These are phyloP conservation scores for Rhamnusium bicolor DNA, from an alignment of 2,888 invertebrate genomes.

Conservation along the genomic window DNA sequence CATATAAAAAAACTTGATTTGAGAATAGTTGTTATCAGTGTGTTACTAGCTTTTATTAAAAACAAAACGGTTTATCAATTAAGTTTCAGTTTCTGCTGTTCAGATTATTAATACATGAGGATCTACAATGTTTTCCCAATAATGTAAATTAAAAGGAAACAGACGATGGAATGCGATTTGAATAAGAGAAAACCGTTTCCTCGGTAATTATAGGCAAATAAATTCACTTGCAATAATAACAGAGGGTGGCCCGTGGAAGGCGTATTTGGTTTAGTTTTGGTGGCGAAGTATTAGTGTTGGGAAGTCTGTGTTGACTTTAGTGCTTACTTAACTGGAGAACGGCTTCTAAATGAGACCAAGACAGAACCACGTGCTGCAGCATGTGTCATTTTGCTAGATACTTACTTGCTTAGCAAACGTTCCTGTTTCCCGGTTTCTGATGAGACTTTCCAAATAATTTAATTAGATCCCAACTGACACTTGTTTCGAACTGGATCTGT, in stretches of 20 bases:
- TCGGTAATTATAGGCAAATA: constrained; percentile 51
- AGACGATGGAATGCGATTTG: not conserved
- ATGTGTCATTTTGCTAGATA: constrained; percentile 25
- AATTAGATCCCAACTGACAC: constrained; percentile 43
- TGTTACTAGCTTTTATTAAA: too few species aligned
- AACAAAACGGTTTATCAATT: too few species aligned
- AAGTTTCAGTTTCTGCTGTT: too few species aligned
- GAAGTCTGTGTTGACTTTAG: constrained; percentile 29
- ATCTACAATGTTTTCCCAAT: not conserved
- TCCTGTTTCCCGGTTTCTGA: constrained; percentile 33
- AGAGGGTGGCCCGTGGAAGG: constrained; percentile 34
- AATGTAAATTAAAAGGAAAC: not conserved
- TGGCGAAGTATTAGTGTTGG: constrained; percentile 49
- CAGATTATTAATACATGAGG: not conserved
- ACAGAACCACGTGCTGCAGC: constrained; percentile 22
- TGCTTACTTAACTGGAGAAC: constrained; percentile 12
- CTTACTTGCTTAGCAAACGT: constrained; percentile 23
- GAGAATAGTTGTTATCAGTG: too few species aligned
- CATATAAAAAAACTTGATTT: too few species aligned
- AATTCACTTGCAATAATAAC: constrained; percentile 53
- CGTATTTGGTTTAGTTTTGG: constrained; percentile 45
- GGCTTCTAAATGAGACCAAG: constrained; percentile 10
- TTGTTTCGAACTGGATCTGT: constrained; percentile 27
- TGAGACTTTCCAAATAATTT: constrained; percentile 39
- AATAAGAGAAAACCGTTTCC: constrained; percentile 19